Percentiles rank a stretch among this genome's conserved stretches.
Evolutionary conservation across 2,797 vertebrate species (phyloP).

Genomic region (Fringilla coelebs): DNA sequence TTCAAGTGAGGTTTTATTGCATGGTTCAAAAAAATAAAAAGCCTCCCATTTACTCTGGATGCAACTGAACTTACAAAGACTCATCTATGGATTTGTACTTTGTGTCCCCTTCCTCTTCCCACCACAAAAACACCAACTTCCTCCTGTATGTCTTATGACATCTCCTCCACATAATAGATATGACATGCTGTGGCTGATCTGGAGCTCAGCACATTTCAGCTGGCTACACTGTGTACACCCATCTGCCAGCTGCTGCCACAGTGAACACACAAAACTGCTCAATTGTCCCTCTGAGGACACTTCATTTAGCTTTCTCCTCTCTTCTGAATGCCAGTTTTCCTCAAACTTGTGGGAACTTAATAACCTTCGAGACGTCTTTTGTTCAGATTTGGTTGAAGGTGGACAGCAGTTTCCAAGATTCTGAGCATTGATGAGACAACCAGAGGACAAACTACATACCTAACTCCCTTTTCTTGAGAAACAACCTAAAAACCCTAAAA

Average conservation of each 20-base stretch:
- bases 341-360: background rate
- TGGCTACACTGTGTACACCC: rapidly evolving
- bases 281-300: background rate
- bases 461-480: background rate
- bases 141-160: slow-evolving; percentile 36
- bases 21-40: background rate
- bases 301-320: background rate
- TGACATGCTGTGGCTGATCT: background rate
- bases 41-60: background rate
- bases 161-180: background rate
- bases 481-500: background rate
- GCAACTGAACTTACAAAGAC: background rate
- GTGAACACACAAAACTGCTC: background rate
- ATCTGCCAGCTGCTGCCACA: background rate
- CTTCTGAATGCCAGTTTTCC: background rate
- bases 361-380: background rate
- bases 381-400: background rate
- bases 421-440: background rate
- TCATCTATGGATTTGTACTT: background rate
- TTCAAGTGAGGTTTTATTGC: background rate
- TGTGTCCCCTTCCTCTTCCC: background rate
- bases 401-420: background rate
- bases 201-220: background rate
- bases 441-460: background rate
- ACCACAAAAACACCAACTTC: slow-evolving; percentile 41